Evolutionary conservation across 2,888 invertebrate genomes (phyloP).

Genomic region (Arrhopalites spinosus): DNA sequence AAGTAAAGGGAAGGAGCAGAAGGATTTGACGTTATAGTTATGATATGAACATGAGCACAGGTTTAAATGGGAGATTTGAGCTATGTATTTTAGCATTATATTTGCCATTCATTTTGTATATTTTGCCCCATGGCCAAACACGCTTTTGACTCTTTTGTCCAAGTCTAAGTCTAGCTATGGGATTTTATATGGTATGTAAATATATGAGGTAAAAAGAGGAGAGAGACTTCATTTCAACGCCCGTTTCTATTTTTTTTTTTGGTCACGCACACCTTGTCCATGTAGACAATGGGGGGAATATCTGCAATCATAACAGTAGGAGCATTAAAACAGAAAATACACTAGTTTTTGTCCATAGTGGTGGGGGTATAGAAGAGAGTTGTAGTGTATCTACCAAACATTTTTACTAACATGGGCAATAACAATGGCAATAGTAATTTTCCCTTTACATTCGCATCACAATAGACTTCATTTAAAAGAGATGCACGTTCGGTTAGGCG

Average conservation of each 20-base stretch:
- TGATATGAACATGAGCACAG: slow-evolving; percentile 22
- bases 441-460: slow-evolving; percentile 24
- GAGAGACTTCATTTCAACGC: slow-evolving; percentile 31
- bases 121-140: slow-evolving; percentile 32
- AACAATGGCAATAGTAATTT: slow-evolving; percentile 32
- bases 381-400: not conserved
- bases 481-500: slow-evolving; percentile 32
- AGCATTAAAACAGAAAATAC: slow-evolving; percentile 11
- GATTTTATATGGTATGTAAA: not conserved
- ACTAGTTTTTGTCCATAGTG: not conserved
- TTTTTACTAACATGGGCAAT: slow-evolving; percentile 22
- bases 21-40: slow-evolving; percentile 14
- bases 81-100: slow-evolving; percentile 25
- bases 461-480: slow-evolving; percentile 36
- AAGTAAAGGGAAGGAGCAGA: not conserved
- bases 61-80: slow-evolving; percentile 30
- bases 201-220: slow-evolving; percentile 4
- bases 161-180: not conserved
- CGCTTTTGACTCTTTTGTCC: slow-evolving; percentile 15
- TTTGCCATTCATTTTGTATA: slow-evolving; percentile 33
- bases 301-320: slow-evolving; percentile 32
- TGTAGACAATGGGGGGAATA: slow-evolving; percentile 23
- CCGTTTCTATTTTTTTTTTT: not conserved
- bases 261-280: slow-evolving; percentile 29
- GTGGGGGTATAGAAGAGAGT: too few species aligned